phyloP scores from a whole-genome alignment of 2,888 invertebrate species.

The Scaptomyza polygonia region DNA sequence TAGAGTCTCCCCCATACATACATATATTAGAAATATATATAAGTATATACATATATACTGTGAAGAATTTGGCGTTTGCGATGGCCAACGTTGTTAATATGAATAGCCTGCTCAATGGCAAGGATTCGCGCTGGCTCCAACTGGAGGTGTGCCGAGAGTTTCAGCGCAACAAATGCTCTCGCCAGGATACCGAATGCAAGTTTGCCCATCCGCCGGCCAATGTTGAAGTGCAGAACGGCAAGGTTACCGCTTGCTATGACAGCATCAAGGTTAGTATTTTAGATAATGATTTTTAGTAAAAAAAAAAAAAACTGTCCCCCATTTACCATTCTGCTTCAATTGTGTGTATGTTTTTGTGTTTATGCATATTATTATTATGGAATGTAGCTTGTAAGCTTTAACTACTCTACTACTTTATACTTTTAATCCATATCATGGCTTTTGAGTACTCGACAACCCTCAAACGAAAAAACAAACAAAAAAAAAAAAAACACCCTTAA shows the following conservation, averaged over 20 bases:
- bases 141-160: conserved; percentile 99
- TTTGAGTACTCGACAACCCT: conserved; percentile 35
- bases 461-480: no score
- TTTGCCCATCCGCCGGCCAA: conserved; percentile 99
- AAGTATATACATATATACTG: no score
- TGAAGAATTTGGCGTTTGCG: conserved; percentile 52
- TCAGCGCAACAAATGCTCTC: conserved; percentile 99
- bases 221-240: conserved; percentile 99
- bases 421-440: conserved; percentile 53
- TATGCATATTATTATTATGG: conserved; percentile 44
- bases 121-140: conserved; percentile 99
- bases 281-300: no score
- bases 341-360: conserved; percentile 30
- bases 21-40: conserved; percentile 24
- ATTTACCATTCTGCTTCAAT: conserved; percentile 58
- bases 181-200: conserved; percentile 99
- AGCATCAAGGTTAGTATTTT: conserved; percentile 97
- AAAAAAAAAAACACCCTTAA: background rate
- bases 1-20: conserved; percentile 40
- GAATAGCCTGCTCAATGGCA: conserved; percentile 98
- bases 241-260: conserved; percentile 99
- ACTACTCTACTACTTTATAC: conserved; percentile 41
- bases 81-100: conserved; percentile 97
- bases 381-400: conserved; percentile 71
- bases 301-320: no score